phyloP scores from a whole-genome alignment of 1,140 invertebrate species.

The Bombus cullumanus region DNA sequence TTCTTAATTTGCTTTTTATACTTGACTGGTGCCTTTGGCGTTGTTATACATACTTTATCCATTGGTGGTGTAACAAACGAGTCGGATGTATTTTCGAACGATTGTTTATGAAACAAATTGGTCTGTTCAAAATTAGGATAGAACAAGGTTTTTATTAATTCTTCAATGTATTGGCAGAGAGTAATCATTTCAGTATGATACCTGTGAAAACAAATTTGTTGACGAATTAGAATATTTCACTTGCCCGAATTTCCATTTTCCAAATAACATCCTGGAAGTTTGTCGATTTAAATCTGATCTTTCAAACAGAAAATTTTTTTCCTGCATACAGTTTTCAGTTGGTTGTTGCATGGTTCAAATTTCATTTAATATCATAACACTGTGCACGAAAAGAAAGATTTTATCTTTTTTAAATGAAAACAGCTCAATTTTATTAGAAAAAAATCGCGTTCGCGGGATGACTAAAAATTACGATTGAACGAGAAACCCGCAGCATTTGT shows the following conservation, averaged over 20 bases:
- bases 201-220: slow-evolving; percentile 20
- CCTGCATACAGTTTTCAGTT: neutral
- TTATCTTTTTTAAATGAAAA: neutral
- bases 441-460: slow-evolving; percentile 3
- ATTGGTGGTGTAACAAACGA: slow-evolving; percentile 27
- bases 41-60: neutral
- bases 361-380: slow-evolving; percentile 1
- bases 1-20: slow-evolving; percentile 51
- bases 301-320: slow-evolving; percentile 20
- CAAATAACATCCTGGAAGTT: neutral
- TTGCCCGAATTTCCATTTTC: neutral
- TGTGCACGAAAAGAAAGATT: neutral
- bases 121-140: neutral
- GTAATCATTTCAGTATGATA: neutral
- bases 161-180: neutral
- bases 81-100: no score
- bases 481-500: slow-evolving; percentile 25
- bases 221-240: neutral
- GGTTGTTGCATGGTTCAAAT: neutral
- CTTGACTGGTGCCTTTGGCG: slow-evolving; percentile 66
- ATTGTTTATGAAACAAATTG: neutral
- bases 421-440: slow-evolving; percentile 27
- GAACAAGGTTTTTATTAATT: neutral
- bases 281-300: neutral
- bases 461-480: slow-evolving; percentile 25